Evolutionary conservation across 2,888 invertebrate species (phyloP), one percentile per base, ranked within the genome.

Genomic region (Diploptera punctata): DNA sequence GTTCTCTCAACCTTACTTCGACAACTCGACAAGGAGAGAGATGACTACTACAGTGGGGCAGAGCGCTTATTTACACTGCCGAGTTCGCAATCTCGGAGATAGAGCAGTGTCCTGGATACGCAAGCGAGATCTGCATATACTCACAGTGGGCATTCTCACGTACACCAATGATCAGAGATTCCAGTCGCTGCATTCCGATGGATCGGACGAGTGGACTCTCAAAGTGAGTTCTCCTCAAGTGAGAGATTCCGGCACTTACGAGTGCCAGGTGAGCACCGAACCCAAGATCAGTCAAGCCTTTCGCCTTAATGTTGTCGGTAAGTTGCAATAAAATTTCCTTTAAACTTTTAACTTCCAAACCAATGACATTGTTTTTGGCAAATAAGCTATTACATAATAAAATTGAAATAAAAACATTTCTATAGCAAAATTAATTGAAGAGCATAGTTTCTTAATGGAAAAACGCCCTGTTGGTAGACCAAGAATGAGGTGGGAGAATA

Each of bases 31-130:
- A 77, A 89, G 90, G 82, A 88, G 93, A 76, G 94, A 94, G 82
- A 90, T 93, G 81, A 93, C 93, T 79, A 93, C 93, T 78, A 94
- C 94, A 77, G 94, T 94, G 77, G 95, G 95, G 72, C 94, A 94
- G 84, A 91, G 93, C 70, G 94, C 94, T 73, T 90, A 93, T 82
- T 87, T 95, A 70, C 93, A 94, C 83, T 95, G 95, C 84, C 87
- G 92, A 79, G 95, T 95, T 74, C 87, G 94, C 78, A 95, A 94
- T 85, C 88, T 94, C 77, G 95, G 94, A 68, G 95, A 95, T 82
- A 87, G 95, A 86, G 94, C 94, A 83, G 95, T 94, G 16, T 94
- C 94, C 13, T 94, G 94, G 94, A 94, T 94, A 77, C 86, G 94
- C 10, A 93, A 94, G 80, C 87, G 93, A 16, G 94, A 94, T 81